Conservation (phyloP, 2,797 vertebrate genomes). For the Gila robusta region DNA sequence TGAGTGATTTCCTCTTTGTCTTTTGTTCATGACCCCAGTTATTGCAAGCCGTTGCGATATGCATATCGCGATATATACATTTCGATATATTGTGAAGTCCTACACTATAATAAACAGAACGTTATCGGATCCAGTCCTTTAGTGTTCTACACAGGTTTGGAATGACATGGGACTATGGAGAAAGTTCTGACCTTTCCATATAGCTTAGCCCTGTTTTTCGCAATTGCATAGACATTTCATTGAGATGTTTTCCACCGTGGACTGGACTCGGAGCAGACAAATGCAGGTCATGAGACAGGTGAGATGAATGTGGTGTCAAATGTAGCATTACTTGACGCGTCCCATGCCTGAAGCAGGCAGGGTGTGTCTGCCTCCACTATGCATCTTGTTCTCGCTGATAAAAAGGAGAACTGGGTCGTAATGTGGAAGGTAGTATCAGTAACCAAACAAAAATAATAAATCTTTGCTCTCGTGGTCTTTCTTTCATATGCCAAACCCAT, state of each 20-base stretch:
- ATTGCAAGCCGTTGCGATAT: too few relatives aligned
- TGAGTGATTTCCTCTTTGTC: too few relatives aligned
- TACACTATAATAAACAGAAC: too few relatives aligned
- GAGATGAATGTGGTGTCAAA: conserved; percentile 65
- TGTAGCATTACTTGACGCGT: conserved; percentile 67
- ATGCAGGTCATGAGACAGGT: conserved; percentile 68
- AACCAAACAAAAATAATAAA: conserved; percentile 45
- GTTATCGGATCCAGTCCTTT: background rate
- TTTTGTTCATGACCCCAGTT: too few relatives aligned
- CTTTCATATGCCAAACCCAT: background rate
- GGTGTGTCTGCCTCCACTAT: conserved; percentile 58
- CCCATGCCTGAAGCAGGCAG: conserved; percentile 71
- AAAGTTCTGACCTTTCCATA: background rate
- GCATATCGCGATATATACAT: too few relatives aligned
- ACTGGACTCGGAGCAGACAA: conserved; percentile 44
- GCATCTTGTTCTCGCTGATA: conserved; percentile 45
- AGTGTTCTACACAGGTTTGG: background rate
- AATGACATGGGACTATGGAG: too few relatives aligned
- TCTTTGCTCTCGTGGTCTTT: conserved; percentile 15
- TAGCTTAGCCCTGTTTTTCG: background rate
- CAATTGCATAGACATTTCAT: background rate
- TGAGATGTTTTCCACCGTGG: conserved; percentile 1
- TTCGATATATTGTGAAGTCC: too few relatives aligned
- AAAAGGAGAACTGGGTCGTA: conserved; percentile 54
- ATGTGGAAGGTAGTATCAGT: conserved; percentile 35